These are phyloP conservation scores for Sesamia inferens DNA, from an alignment of 2,888 invertebrate genomes.

Conservation along the genomic window DNA sequence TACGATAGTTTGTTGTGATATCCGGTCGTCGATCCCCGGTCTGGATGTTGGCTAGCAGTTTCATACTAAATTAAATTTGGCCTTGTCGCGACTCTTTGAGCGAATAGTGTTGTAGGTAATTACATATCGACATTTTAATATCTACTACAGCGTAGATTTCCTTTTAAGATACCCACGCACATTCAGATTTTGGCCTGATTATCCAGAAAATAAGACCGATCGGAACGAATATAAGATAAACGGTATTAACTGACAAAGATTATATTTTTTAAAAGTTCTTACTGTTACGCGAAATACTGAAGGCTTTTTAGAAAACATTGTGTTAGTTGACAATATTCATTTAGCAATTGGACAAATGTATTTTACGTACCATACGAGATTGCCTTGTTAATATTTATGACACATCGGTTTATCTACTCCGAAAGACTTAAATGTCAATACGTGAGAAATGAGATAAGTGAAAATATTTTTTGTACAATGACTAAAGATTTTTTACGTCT, in stretches of 20 bases:
- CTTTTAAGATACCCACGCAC: constrained; percentile 25
- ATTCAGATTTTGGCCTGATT: constrained; percentile 33
- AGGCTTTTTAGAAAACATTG: not conserved
- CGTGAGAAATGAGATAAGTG: not conserved
- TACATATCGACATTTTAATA: constrained; percentile 14
- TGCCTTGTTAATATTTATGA: constrained; percentile 9
- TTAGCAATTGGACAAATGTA: not conserved
- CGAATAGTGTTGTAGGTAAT: constrained; percentile 35
- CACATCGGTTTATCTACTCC: constrained; percentile 5
- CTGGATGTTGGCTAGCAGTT: constrained; percentile 73
- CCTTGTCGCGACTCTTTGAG: constrained; percentile 65
- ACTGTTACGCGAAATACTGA: constrained; percentile 2
- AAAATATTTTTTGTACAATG: not conserved
- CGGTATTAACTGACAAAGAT: constrained; percentile 15
- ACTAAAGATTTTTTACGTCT: not conserved
- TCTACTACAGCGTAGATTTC: constrained; percentile 36
- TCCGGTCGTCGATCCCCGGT: constrained; percentile 77
- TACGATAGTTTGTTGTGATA: constrained; percentile 65
- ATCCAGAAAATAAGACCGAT: constrained; percentile 30
- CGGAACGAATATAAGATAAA: constrained; percentile 47
- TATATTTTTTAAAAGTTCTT: constrained; percentile 22
- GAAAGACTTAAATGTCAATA: not conserved
- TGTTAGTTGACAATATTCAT: constrained; percentile 14
- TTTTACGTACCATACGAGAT: not conserved
- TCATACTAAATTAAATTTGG: constrained; percentile 77